Percentiles rank a stretch among this genome's conserved stretches.
phyloP scores from a whole-genome alignment of 2,113 vertebrate genomes.

The Caracal caracal region DNA sequence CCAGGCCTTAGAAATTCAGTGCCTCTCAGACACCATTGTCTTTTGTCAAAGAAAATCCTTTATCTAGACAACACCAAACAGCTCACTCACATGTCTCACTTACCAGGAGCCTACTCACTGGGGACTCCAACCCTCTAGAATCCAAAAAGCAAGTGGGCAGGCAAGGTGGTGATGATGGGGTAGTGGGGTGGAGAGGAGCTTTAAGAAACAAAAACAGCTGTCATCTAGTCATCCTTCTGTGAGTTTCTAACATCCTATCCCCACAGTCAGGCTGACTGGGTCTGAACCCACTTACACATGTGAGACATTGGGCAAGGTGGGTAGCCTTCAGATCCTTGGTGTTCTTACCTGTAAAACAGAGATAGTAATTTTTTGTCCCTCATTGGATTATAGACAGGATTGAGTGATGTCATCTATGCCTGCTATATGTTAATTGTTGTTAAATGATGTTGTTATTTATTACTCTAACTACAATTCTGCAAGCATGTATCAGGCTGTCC shows the following conservation, averaged over 20 bases:
- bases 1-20: neutral
- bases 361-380: neutral
- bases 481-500: neutral
- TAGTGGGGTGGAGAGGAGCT: neutral
- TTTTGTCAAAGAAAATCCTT: slow-evolving; percentile 22
- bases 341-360: neutral
- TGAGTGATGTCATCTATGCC: neutral
- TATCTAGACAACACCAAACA: neutral
- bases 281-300: neutral
- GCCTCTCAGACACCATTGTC: neutral
- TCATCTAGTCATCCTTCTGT: neutral
- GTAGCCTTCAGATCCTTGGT: neutral
- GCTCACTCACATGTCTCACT: neutral
- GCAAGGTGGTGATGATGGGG: neutral
- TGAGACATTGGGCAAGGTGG: neutral
- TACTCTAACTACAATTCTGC: neutral
- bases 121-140: neutral
- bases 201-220: neutral
- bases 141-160: neutral
- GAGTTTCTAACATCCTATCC: neutral
- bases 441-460: neutral
- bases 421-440: neutral
- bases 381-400: neutral
- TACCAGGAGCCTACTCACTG: neutral
- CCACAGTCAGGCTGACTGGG: neutral